Evolutionary conservation across 30 jellyfish, hydroid and myxozoan genomes (phyloP).

Genomic region (Cassiopea xamachana): DNA sequence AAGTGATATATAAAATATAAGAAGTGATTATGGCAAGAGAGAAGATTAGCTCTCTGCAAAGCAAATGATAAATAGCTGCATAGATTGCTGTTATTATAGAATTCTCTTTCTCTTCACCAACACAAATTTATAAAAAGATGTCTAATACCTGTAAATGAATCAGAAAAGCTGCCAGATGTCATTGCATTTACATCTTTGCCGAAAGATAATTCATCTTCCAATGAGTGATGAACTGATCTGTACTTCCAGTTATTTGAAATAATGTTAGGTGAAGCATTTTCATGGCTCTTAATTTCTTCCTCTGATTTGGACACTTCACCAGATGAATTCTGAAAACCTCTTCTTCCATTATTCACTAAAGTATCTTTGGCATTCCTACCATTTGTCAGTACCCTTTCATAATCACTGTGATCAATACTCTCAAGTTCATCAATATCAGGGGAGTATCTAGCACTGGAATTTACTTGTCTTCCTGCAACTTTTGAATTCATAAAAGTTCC

Average conservation of each 20-base stretch:
- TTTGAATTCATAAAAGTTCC: neutral
- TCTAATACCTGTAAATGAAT: constrained; percentile 13
- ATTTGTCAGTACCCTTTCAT: neutral
- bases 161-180: constrained; percentile 20
- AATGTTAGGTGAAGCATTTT: neutral
- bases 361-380: neutral
- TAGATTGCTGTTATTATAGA: too few species aligned
- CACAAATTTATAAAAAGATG: too few species aligned
- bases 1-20: too few species aligned
- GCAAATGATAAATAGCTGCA: too few species aligned
- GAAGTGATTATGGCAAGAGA: too few species aligned
- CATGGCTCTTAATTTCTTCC: constrained; percentile 1
- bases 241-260: constrained; percentile 42
- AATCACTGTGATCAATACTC: neutral
- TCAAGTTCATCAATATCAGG: neutral
- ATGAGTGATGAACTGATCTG: constrained; percentile 30
- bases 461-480: neutral
- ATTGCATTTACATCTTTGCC: neutral
- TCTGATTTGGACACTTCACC: constrained; percentile 7
- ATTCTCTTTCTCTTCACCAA: too few species aligned
- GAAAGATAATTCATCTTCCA: constrained; percentile 21
- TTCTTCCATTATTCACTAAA: neutral
- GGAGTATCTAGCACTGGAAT: neutral
- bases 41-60: too few species aligned
- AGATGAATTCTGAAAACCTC: neutral